phyloP scores from a whole-genome alignment of 2,797 vertebrate species.

The Pogonophryne albipinna region DNA sequence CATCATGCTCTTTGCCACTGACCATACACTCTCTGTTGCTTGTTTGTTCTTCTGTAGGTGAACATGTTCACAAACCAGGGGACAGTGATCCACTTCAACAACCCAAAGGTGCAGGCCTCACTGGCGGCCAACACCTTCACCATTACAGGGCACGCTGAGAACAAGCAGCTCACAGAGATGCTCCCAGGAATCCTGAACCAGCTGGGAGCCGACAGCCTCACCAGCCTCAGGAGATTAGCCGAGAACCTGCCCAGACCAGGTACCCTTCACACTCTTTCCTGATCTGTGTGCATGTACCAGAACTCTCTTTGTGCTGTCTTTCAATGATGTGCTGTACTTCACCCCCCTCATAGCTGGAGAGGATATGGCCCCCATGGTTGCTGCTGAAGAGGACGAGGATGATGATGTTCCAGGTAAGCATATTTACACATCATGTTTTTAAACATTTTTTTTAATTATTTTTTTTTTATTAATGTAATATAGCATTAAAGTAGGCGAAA shows the following conservation, averaged over 20 bases:
- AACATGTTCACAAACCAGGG: slow-evolving; percentile 99
- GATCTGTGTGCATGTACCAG: not conserved
- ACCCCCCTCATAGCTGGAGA: slow-evolving; percentile 63
- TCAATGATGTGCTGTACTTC: not conserved
- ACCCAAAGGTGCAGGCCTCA: slow-evolving; percentile 98
- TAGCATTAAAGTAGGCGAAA: not conserved
- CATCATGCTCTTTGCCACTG: not conserved
- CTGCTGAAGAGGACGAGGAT: slow-evolving; percentile 78
- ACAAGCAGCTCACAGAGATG: slow-evolving; percentile 99
- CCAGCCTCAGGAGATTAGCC: slow-evolving; percentile 95
- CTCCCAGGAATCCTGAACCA: slow-evolving; percentile 97
- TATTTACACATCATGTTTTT: not conserved
- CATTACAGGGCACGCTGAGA: slow-evolving; percentile 97
- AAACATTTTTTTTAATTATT: not conserved
- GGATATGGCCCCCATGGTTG: slow-evolving; percentile 67
- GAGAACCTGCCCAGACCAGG: slow-evolving; percentile 94
- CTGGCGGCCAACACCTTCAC: slow-evolving; percentile 98
- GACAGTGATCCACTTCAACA: slow-evolving; percentile 98
- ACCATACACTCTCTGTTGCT: not conserved
- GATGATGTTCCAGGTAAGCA: slow-evolving; percentile 80
- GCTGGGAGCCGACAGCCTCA: slow-evolving; percentile 96
- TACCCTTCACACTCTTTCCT: slow-evolving; percentile 59
- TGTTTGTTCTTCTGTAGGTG: slow-evolving; percentile 81
- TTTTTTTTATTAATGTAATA: not conserved
- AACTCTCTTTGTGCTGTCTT: not conserved